Percentiles rank a stretch among this genome's conserved stretches.
phyloP scores from a whole-genome alignment of 1,140 invertebrate species.

The Phortica variegata region DNA sequence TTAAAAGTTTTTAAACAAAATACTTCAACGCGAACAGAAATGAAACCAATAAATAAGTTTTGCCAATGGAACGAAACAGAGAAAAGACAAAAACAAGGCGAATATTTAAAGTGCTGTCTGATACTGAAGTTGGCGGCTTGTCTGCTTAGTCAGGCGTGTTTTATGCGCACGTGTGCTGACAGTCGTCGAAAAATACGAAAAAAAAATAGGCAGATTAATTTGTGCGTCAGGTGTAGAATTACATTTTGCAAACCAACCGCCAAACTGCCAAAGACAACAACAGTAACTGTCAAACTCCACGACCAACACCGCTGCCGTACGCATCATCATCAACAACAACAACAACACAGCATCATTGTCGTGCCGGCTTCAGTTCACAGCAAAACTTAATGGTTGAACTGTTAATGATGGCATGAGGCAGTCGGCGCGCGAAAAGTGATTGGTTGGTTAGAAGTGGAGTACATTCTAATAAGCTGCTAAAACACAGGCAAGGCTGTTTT shows the following conservation, averaged over 20 bases:
- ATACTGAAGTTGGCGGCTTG: neutral
- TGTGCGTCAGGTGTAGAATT: conserved; percentile 1
- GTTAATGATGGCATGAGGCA: conserved; percentile 13
- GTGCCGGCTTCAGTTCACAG: too few species aligned
- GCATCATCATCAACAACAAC: conserved; percentile 21
- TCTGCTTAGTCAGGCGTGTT: too few species aligned
- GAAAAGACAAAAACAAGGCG: conserved; percentile 22
- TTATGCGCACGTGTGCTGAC: too few species aligned
- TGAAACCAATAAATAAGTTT: too few species aligned
- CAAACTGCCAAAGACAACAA: conserved; percentile 4
- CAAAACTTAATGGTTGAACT: conserved; percentile 16
- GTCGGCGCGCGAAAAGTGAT: neutral
- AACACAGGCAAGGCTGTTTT: conserved; percentile 25
- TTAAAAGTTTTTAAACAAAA: too few species aligned
- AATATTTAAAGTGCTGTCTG: conserved; percentile 13
- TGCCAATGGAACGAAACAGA: too few species aligned
- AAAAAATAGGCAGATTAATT: neutral
- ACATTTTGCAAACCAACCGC: conserved; percentile 23
- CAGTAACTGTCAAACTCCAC: neutral
- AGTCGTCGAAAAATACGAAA: too few species aligned
- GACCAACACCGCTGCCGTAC: too few species aligned
- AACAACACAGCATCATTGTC: conserved; percentile 39
- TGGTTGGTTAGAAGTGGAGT: too few species aligned
- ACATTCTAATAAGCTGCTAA: conserved; percentile 2
- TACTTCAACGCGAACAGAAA: too few species aligned